Evolutionary conservation across 1,140 invertebrate genomes (phyloP).

Genomic region (Drosophila sulfurigaster): DNA sequence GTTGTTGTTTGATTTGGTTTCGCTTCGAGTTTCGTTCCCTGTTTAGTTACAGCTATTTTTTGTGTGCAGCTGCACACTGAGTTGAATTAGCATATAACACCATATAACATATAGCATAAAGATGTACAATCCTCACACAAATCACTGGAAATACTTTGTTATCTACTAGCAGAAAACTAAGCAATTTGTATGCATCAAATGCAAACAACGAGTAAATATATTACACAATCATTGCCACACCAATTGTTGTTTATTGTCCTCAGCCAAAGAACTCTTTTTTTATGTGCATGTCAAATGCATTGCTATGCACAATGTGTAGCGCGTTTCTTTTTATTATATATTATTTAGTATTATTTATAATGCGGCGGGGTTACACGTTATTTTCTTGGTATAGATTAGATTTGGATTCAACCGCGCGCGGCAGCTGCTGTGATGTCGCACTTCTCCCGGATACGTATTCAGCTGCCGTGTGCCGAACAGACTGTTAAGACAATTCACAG

Average conservation of each 20-base stretch:
- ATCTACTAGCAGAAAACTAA: slow-evolving; percentile 17
- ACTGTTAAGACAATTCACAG: slow-evolving; percentile 51
- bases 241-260: slow-evolving; percentile 68
- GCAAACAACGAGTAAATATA: slow-evolving; percentile 56
- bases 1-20: slow-evolving; percentile 27
- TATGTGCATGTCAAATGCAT: slow-evolving; percentile 21
- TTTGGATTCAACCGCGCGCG: slow-evolving; percentile 19
- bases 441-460: neutral
- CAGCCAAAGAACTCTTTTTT: slow-evolving; percentile 12
- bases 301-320: slow-evolving; percentile 5
- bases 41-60: slow-evolving; percentile 16
- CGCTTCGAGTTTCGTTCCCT: neutral
- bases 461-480: slow-evolving; percentile 22
- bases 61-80: slow-evolving; percentile 21
- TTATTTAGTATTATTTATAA: slow-evolving; percentile 11
- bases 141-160: slow-evolving; percentile 58
- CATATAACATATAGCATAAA: slow-evolving; percentile 10
- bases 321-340: slow-evolving; percentile 11
- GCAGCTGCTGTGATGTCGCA: slow-evolving; percentile 58
- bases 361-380: neutral
- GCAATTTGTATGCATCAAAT: slow-evolving; percentile 71
- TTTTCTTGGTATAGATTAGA: slow-evolving; percentile 35
- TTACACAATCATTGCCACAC: slow-evolving; percentile 63
- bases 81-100: slow-evolving; percentile 38
- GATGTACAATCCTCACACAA: slow-evolving; percentile 28